Evolutionary conservation across 2,888 invertebrate species (phyloP), one percentile per base, ranked within the genome.

Genomic region (Acleris cristana): DNA sequence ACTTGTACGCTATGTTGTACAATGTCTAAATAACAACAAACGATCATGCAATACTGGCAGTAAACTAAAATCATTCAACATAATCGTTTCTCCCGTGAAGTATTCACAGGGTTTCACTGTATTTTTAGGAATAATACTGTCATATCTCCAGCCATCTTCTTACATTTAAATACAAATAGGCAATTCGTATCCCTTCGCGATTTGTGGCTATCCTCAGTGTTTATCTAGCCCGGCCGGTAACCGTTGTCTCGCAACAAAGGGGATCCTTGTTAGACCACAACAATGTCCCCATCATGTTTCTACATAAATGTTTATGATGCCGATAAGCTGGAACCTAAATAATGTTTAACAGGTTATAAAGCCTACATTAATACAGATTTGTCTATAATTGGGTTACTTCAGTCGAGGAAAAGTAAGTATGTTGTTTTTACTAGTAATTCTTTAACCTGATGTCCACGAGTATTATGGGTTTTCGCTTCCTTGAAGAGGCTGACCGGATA

Each of bases 281-380:
- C 55, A 55, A 55, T 60, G 51, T 21, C 49, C 58, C 49, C 52
- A 61, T 61, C 52, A 40, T 57, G 56, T 56, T 56, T 40, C 51
- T 40, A 61, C 55, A 56, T 65, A 60, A 65, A 65, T 57, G 66
- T 66, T 66, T 66, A 66, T 57, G 66, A 52, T 52, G 5, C 56
- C 26, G 61, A 66, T 66, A 62, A 57, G 66, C 61, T 34, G 44
- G 30, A 56, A 55, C 44, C 44, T 61, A 51, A 65, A 60, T 56
- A 19, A 65, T 59, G 23, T 8, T 55, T 8, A 18, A 10, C 59
- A 59, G 54, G 54, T 65, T 60, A 65, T 30, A 12, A 16, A 6
- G 48, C 48, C 21, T n/a, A 21, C n/a, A 34, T 63, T n/a, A 3
- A 7, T 48, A n/a, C n/a, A 48, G 18, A 18, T 7, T 16, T 6